These are phyloP conservation scores for Amorpha juglandis DNA, from an alignment of 2,888 invertebrate species.

Conservation along the genomic window DNA sequence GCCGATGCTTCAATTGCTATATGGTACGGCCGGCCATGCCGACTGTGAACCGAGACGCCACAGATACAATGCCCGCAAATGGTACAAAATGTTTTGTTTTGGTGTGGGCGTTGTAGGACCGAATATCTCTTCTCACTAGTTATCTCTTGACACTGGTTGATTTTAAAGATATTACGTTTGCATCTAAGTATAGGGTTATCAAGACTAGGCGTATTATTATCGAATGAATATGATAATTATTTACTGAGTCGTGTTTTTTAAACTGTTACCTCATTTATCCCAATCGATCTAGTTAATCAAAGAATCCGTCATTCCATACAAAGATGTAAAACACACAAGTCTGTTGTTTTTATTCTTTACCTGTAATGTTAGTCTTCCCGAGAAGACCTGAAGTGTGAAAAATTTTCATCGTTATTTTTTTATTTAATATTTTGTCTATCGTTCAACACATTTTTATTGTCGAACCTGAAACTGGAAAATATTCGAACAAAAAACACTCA, in stretches of 20 bases:
- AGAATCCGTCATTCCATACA: constrained; percentile 70
- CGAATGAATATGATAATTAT: not conserved
- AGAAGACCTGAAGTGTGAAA: constrained; percentile 85
- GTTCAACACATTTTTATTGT: constrained; percentile 65
- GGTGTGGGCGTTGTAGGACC: no score
- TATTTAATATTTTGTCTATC: constrained; percentile 50
- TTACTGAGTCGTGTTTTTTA: not conserved
- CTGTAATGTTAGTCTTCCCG: constrained; percentile 85
- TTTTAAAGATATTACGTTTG: no score
- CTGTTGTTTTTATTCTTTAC: constrained; percentile 64
- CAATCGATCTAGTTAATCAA: constrained; percentile 42
- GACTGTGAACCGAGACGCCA: no score
- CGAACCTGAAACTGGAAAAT: constrained; percentile 82
- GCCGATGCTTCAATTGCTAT: no score
- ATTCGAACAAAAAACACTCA: constrained; percentile 27
- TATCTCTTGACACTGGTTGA: no score
- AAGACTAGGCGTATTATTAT: no score
- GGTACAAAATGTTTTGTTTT: no score
- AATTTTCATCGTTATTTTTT: constrained; percentile 82
- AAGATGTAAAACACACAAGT: constrained; percentile 63
- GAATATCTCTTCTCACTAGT: no score
- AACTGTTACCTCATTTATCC: constrained; percentile 34
- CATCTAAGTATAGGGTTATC: no score
- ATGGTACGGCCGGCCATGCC: no score
- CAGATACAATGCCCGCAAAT: no score